Percentiles rank a stretch among this genome's conserved stretches.
Evolutionary conservation across 2,888 invertebrate genomes (phyloP).

Genomic region (Dasypolia templi): DNA sequence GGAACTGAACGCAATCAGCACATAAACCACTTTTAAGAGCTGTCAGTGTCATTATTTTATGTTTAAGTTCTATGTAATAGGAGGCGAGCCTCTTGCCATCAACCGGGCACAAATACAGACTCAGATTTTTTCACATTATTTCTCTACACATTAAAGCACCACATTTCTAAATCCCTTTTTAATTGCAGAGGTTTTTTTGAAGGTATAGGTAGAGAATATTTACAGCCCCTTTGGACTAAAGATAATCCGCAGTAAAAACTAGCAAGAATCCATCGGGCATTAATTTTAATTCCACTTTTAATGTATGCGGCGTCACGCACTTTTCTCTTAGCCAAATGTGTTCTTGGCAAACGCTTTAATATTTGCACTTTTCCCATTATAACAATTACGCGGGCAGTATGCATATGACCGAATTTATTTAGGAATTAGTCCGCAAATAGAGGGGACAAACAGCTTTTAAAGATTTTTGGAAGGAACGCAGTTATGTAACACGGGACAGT

Average conservation of each 20-base stretch:
- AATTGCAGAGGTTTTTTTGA: not conserved
- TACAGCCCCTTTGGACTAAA: constrained; percentile 19
- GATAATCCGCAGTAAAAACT: constrained; percentile 38
- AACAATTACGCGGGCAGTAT: constrained; percentile 33
- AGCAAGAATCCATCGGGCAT: constrained; percentile 31
- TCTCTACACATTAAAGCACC: not conserved
- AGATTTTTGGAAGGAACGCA: not conserved
- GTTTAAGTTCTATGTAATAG: no score
- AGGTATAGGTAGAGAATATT: constrained; percentile 1
- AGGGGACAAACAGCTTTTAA: constrained; percentile 16
- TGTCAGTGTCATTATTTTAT: no score
- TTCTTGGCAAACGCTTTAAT: constrained; percentile 26
- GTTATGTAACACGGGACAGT: not conserved
- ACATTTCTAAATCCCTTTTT: constrained; percentile 7
- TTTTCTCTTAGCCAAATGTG: constrained; percentile 13
- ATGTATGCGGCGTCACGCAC: constrained; percentile 56
- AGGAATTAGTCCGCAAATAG: constrained; percentile 43
- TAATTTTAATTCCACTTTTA: constrained; percentile 46
- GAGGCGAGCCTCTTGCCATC: not conserved
- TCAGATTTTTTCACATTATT: not conserved
- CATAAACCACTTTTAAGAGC: no score
- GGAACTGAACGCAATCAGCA: no score
- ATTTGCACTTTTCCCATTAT: constrained; percentile 53
- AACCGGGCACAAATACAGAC: no score
- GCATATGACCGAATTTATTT: constrained; percentile 44